Evolutionary conservation across 23 tunicate species (phyloP).

Genomic region (Styela plicata): DNA sequence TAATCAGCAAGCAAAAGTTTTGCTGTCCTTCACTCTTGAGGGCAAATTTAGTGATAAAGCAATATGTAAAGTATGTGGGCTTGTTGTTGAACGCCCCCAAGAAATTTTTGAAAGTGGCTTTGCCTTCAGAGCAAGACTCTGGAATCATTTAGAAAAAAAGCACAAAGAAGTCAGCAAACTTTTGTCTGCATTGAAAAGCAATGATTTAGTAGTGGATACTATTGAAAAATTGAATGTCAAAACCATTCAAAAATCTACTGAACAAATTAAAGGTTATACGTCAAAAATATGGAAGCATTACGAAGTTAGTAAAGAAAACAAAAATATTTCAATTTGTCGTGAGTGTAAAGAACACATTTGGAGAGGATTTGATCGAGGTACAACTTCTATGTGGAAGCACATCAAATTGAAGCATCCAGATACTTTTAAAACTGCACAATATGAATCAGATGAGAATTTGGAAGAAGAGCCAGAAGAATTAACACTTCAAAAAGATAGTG

Average conservation of each 20-base stretch:
- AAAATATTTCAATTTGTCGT: background rate
- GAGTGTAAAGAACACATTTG: constrained; percentile 2
- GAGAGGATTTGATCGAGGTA: constrained; percentile 4
- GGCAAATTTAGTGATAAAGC: background rate
- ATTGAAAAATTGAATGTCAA: background rate
- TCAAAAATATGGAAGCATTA: constrained; percentile 13
- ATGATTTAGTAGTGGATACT: background rate
- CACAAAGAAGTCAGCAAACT: constrained; percentile 7
- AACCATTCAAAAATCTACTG: background rate
- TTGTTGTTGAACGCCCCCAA: background rate
- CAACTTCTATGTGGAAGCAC: constrained; percentile 28
- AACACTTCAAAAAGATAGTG: background rate
- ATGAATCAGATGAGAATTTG: background rate
- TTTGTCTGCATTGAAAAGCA: background rate
- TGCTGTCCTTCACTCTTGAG: background rate
- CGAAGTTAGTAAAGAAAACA: background rate
- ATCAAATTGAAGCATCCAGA: constrained; percentile 10
- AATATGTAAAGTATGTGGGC: background rate
- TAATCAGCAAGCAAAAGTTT: constrained; percentile 3
- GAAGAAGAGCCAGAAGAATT: background rate
- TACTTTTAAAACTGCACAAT: background rate
- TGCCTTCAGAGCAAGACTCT: background rate
- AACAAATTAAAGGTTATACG: constrained; percentile 11
- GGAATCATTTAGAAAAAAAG: background rate
- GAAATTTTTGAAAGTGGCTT: background rate